phyloP scores from a whole-genome alignment of 1,140 invertebrate species.

The Rhizoglyphus robini region DNA sequence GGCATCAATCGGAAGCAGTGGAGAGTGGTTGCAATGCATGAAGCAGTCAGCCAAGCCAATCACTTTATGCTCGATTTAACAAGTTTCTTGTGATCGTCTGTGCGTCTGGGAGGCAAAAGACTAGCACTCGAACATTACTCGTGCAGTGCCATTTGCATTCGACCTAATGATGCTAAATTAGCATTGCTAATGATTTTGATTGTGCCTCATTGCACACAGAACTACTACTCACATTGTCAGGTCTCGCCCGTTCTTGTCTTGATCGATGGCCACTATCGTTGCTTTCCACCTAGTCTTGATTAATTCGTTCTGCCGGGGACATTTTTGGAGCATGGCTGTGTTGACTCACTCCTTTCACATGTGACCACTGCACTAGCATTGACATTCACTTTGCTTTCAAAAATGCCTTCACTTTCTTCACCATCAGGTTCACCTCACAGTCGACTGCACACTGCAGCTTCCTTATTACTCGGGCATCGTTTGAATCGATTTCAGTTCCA shows the following conservation, averaged over 20 bases:
- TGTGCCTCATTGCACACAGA: too few relatives aligned
- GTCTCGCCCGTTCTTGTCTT: too few relatives aligned
- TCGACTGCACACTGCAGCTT: too few relatives aligned
- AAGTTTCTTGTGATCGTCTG: neutral
- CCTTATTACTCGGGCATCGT: too few relatives aligned
- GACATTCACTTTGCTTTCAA: neutral
- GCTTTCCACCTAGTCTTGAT: neutral
- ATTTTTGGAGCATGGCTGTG: neutral
- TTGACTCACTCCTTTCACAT: neutral
- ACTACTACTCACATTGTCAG: too few relatives aligned
- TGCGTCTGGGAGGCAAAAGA: neutral
- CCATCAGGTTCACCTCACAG: too few relatives aligned
- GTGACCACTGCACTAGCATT: neutral
- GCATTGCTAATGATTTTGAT: constrained; percentile 15
- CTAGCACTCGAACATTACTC: neutral
- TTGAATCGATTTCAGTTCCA: too few relatives aligned
- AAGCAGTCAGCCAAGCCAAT: neutral
- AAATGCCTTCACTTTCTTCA: too few relatives aligned
- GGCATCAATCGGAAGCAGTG: neutral
- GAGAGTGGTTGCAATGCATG: neutral
- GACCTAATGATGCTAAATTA: constrained; percentile 14
- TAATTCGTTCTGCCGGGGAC: neutral
- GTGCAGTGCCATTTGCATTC: constrained; percentile 1
- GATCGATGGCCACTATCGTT: neutral
- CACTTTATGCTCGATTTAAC: neutral